Evolutionary conservation across 1,140 invertebrate species (phyloP), one percentile per base, ranked within the genome.

Genomic region (Euura lappo): DNA sequence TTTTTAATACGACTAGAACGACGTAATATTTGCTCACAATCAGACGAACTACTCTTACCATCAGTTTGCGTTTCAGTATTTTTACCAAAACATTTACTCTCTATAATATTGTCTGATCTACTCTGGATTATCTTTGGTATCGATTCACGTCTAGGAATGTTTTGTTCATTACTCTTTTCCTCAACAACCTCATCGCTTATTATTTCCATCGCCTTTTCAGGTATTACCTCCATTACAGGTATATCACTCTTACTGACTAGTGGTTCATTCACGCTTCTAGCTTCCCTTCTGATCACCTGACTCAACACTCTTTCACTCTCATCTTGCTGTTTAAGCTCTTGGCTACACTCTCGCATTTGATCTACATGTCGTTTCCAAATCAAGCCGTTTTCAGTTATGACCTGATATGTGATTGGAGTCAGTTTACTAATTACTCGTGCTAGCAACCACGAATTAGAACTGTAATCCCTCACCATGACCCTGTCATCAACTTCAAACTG

Each of bases 381-480:
- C 42, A 71, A 44, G 28, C 69, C 13, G 11, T 75, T 74, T 1
- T 69, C 45, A 2, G 69, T 69, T 6, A 60, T 10, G 4, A 77
- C 74, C 13, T 71, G 60, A 8, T 77, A 78, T 6, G 74, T 76
- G 2, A 78, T 71, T 0, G 75, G 72, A 65, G 75, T 69, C 0
- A 74, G 4, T 69, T 75, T 51, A 10, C 74, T 68, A 5, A 69
- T 28, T 0, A 79, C 44, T 28, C 44, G 4, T 7, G 76, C 76
- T 72, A 74, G 65, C n/a, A 69, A 42, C 78, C 75, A 79, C 3
- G 65, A 74, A 44, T 73, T 60, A 3, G 47, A 71, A n/a, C 65
- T 8, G 69, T 70, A 79, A 69, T 78, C 75, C 72, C 77, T 77
- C 5, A 74, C 75, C 73, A 78, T 76, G 0, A 77, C 74, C 28